These are phyloP conservation scores for Cryptophagus acutangulus DNA, from an alignment of 2,888 invertebrate genomes.

Conservation along the genomic window DNA sequence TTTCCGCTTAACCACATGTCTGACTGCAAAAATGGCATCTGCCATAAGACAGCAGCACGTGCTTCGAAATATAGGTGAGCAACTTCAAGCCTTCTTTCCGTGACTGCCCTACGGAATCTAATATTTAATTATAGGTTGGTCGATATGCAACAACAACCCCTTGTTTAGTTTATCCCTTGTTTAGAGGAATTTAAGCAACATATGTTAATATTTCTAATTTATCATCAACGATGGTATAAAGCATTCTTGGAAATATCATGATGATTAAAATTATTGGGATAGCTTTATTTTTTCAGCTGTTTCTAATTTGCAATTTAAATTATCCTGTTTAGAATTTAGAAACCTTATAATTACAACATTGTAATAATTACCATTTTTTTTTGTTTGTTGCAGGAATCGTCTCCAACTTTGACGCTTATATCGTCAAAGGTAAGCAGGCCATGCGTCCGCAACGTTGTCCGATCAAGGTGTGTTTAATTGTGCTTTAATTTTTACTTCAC, in stretches of 20 bases:
- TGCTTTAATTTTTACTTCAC: conserved; percentile 28
- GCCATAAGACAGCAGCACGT: conserved; percentile 32
- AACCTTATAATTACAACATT: too few species aligned
- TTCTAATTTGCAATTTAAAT: too few species aligned
- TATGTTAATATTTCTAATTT: too few species aligned
- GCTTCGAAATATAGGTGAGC: conserved; percentile 27
- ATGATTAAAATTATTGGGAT: too few species aligned
- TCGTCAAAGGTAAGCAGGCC: conserved; percentile 73
- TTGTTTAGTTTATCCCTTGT: too few species aligned
- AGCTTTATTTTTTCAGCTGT: too few species aligned
- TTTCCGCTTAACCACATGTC: conserved; percentile 31
- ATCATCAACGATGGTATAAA: too few species aligned
- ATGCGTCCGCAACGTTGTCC: conserved; percentile 51
- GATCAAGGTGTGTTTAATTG: conserved; percentile 49
- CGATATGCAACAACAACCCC: conserved; percentile 14
- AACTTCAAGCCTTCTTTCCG: conserved; percentile 19
- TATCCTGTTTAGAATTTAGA: too few species aligned
- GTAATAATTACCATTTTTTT: too few species aligned
- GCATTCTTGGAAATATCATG: too few species aligned
- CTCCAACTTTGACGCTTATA: conserved; percentile 72
- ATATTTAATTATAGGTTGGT: conserved; percentile 27
- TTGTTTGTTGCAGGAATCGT: conserved; percentile 68
- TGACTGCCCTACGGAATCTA: conserved; percentile 30
- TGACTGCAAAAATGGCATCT: conserved; percentile 43
- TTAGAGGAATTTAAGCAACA: too few species aligned